Evolutionary conservation across 2,888 invertebrate species (phyloP).

Genomic region (Notocelia uddmanniana): DNA sequence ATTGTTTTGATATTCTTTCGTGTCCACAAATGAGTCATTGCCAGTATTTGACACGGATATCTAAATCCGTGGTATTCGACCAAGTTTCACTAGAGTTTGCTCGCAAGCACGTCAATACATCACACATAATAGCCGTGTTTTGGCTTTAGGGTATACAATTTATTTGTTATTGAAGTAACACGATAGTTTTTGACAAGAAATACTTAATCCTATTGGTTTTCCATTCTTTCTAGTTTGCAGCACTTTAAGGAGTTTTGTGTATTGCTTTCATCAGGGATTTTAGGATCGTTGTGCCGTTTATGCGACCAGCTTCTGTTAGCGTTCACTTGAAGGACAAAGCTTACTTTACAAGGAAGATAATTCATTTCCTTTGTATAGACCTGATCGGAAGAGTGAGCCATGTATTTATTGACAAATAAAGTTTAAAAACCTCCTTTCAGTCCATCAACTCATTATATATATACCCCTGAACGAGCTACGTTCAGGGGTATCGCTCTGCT

Average conservation of each 20-base stretch:
- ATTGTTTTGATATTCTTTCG: background rate
- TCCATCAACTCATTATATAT: no score
- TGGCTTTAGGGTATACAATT: background rate
- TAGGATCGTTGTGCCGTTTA: background rate
- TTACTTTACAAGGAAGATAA: background rate
- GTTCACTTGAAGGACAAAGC: background rate
- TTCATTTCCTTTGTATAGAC: no score
- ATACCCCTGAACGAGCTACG: no score
- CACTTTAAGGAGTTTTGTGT: background rate
- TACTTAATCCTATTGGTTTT: background rate
- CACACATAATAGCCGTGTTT: slow-evolving; percentile 14
- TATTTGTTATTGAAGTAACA: background rate
- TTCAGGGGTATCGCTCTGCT: no score
- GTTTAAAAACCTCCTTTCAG: no score
- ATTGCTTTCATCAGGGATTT: background rate
- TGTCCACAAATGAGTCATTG: background rate
- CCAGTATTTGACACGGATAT: no score
- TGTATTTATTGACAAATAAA: no score
- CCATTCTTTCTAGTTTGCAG: background rate
- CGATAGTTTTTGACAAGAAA: background rate
- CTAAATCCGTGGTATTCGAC: no score
- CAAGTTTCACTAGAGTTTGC: slow-evolving; percentile 1
- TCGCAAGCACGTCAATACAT: slow-evolving; percentile 1
- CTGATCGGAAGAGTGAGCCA: no score
- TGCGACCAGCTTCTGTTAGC: background rate